Base-by-base conservation (phyloP, 1,140 invertebrate genomes). In the Diplogasteroides magnus region DNA sequence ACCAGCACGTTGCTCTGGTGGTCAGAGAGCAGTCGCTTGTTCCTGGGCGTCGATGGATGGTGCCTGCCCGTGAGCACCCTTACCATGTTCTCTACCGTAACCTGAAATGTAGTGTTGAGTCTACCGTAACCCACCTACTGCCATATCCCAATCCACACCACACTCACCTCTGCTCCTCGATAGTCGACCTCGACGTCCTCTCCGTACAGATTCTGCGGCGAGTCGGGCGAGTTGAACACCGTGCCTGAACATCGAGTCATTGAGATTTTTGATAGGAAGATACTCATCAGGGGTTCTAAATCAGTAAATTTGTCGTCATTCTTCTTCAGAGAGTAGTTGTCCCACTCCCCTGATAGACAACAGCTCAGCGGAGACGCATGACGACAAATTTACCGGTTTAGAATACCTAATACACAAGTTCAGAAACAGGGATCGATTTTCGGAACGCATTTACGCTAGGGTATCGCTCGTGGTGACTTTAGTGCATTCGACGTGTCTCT, bases 121-220 rank as follows among this genome's bases (percentile, higher is more conserved):
- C n/a, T n/a, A n/a, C n/a, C n/a, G n/a, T n/a, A n/a, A n/a, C n/a
- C n/a, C n/a, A n/a, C n/a, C n/a, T n/a, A n/a, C n/a, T n/a, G n/a
- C n/a, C n/a, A n/a, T n/a, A n/a, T n/a, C n/a, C n/a, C n/a, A n/a
- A n/a, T n/a, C n/a, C n/a, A n/a, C 13, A 60, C 26, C 59, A 70
- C 96, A 2, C 96, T 97, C 0, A 97, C 92, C 85, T 98, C 94
- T 86, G 97, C 97, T 19, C 94, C 95, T 67, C 95, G 88, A 83
- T 98, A 99, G 84, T 99, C 97, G 0, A 99, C 96, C 87, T 99
- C 96, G 15, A 98, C 94, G 87, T 99, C 96, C 86, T 98, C 37
- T 48, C 37, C 37, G 19, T 48, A 48, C 19, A 48, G 37, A 48
- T 48, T 48, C 37, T 48, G 37, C 6, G 37, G 37, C 6, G 37